Evolutionary conservation across 2,113 vertebrate genomes (phyloP), one percentile per base, ranked within the genome.

Genomic region (Ranitomeya imitator): DNA sequence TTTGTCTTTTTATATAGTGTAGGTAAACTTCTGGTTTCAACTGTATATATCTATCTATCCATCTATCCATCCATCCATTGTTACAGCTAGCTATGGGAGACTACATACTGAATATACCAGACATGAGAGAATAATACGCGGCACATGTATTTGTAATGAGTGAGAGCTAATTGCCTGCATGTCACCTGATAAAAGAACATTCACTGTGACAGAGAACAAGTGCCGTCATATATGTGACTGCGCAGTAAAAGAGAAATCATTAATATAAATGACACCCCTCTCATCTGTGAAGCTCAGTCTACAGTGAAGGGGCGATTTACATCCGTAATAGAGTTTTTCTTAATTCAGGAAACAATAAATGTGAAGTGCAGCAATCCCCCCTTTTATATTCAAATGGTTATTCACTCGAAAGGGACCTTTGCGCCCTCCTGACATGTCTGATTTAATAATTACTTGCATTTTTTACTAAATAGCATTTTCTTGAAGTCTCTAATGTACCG

Each of bases 221-320:
- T 45, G 71, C 71, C 13, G 71, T 71, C 69, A 74, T 19, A 45
- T 74, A 74, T 7, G 16, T 76, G 73, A 76, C 52, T 10, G 5
- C 45, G 16, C 73, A 52, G 37, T 18, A 76, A 76, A 52, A 76
- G 73, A 76, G 73, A 76, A 76, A 76, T 76, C 73, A 52, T 76
- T 76, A 52, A 76, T 76, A 76, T 18, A 21, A 76, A 52, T 76
- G 73, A 76, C 45, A 51, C 37, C 51, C 45, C 18, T 76, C 8
- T 52, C 73, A 51, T 76, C 9, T 26, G 65, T 26, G 23, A 69
- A 51, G 18, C 73, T 52, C 14, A 52, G 73, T 52, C 45, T 10
- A 4, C 37, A 52, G 31, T 73, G 19, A 52, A 52, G 8, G 45
- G 37, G 45, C 18, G 6, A 52, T 76, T 45, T 11, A 19, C 73